Evolutionary conservation across 1,140 invertebrate species (phyloP).

Genomic region (Drosophila santomea): DNA sequence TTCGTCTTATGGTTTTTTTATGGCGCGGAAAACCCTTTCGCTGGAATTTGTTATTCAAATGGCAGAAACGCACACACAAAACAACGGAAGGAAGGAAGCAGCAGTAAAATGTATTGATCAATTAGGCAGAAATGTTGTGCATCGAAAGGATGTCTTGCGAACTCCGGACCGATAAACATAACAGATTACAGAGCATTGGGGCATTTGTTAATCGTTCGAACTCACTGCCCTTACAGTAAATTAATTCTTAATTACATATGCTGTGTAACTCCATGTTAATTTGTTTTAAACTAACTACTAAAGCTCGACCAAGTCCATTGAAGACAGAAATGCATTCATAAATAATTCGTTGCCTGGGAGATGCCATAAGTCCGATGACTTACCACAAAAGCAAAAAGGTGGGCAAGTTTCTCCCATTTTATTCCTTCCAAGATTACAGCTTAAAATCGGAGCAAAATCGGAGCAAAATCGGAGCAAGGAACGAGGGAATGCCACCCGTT

Average conservation of each 20-base stretch:
- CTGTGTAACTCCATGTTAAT: slow-evolving; percentile 30
- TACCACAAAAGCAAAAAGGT: slow-evolving; percentile 12
- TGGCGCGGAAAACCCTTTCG: slow-evolving; percentile 74
- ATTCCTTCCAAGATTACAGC: slow-evolving; percentile 25
- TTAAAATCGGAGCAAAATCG: slow-evolving; percentile 9
- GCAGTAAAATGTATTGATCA: slow-evolving; percentile 70
- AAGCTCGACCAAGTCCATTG: slow-evolving; percentile 16
- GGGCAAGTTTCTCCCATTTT: not conserved
- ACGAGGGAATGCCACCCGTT: slow-evolving; percentile 13
- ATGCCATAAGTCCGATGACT: slow-evolving; percentile 12
- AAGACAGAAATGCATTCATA: slow-evolving; percentile 25
- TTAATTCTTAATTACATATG: slow-evolving; percentile 12
- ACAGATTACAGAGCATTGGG: not conserved
- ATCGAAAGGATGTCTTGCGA: slow-evolving; percentile 10
- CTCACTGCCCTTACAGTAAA: slow-evolving; percentile 10
- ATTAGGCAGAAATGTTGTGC: slow-evolving; percentile 73
- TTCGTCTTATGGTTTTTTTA: slow-evolving; percentile 54
- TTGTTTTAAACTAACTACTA: slow-evolving; percentile 36
- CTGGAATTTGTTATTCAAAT: slow-evolving; percentile 69
- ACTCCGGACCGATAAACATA: not conserved
- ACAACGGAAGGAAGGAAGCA: slow-evolving; percentile 41
- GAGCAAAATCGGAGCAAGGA: not conserved
- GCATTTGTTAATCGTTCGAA: slow-evolving; percentile 14
- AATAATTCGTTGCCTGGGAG: slow-evolving; percentile 36
- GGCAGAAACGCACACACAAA: slow-evolving; percentile 35